A percentile compares a stretch with the other conserved stretches of the same genome.
Conservation (phyloP, 2,888 invertebrate genomes). For the Maniola hyperantus region DNA sequence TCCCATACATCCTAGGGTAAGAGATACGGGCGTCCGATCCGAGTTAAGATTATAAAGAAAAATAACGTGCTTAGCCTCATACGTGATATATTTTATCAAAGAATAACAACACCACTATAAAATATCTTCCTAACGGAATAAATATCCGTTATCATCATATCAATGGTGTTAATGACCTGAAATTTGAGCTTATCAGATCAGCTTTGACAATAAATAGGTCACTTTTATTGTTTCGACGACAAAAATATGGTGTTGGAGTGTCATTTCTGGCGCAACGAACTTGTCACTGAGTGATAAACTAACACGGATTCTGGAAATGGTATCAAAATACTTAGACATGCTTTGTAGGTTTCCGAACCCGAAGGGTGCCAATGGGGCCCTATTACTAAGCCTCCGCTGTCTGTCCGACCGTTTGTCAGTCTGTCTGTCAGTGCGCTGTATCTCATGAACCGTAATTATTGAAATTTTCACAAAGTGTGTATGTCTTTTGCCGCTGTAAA, state of each 20-base stretch:
- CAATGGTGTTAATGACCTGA: constrained; percentile 70
- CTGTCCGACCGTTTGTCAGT: too few species aligned
- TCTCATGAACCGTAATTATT: too few species aligned
- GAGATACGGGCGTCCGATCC: constrained; percentile 47
- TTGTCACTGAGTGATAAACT: constrained; percentile 41
- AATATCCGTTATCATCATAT: constrained; percentile 54
- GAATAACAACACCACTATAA: constrained; percentile 36
- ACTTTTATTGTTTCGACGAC: constrained; percentile 64
- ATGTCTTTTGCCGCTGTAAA: too few species aligned
- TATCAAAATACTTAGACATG: neutral
- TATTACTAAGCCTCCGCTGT: too few species aligned
- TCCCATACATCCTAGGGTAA: constrained; percentile 43
- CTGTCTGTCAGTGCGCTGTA: too few species aligned
- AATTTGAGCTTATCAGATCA: constrained; percentile 68
- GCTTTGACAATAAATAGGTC: constrained; percentile 73
- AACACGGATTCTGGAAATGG: neutral
- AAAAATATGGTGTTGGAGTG: constrained; percentile 62
- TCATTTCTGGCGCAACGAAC: constrained; percentile 57
- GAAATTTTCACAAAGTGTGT: too few species aligned
- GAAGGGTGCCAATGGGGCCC: too few species aligned
- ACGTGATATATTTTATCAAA: constrained; percentile 48
- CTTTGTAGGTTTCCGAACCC: constrained; percentile 26
- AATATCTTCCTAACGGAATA: constrained; percentile 32
- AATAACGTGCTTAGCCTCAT: constrained; percentile 48
- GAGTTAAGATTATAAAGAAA: constrained; percentile 60